Base-by-base conservation (phyloP, 2,113 vertebrate species). In the Rhinolophus sinicus region DNA sequence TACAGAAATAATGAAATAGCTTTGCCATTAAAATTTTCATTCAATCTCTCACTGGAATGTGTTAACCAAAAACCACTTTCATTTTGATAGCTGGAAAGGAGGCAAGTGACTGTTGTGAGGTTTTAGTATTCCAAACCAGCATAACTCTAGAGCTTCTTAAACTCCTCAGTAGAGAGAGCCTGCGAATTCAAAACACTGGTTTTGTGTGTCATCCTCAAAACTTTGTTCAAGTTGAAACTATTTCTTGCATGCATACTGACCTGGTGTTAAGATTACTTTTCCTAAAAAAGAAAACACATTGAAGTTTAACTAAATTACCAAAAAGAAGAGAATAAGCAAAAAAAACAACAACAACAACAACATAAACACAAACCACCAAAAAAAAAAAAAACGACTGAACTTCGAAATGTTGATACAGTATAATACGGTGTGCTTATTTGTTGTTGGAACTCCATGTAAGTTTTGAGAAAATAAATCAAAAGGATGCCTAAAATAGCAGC, bases 11-110 rank as follows among this genome's bases (percentile, higher is more conserved):
- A 90, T 95, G 64, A 97, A 94, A 96, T 95, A 83, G 33, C 72
- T 93, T 78, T 76, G 38, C 77, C 24, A 93, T 95, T 94, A 93
- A 93, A 93, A 93, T 97, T 88, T 97, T 81, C 38, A 97, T 92
- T 84, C 62, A 30, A n/a, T 10, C 64, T 97, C 94, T 97, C 52
- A 56, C 78, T 88, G 65, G 75, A 67, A 97, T 96, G 69, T 1
- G 9, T 83, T 93, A 77, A 86, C 22, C 95, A 91, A 96, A 98
- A 92, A 15, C 5, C 50, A 97, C 67, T 96, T 95, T 90, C 6
- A 65, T 92, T 93, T 97, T 94, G 90, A 97, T 73, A 96, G 86
- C 0, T 96, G 73, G 15, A 91, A 97, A 95, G 33, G 44, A 64
- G 40, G 14, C 90, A 87, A 95, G 70, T 77, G 88, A n/a, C 58